Evolutionary conservation across 2,888 invertebrate genomes (phyloP), one percentile per base, ranked within the genome.

Genomic region (Oscheius sp.): DNA sequence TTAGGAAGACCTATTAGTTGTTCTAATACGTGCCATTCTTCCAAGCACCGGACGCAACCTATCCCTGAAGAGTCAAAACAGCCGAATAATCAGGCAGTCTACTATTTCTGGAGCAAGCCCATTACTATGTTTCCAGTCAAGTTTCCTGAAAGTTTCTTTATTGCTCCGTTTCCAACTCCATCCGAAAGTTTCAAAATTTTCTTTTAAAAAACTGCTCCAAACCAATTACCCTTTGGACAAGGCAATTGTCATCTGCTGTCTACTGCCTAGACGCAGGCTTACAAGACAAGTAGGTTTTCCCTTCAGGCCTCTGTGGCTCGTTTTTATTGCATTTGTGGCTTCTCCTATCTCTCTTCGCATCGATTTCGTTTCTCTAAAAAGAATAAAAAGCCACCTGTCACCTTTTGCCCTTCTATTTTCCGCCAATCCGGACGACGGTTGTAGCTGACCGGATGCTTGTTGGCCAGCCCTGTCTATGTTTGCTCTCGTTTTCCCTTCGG

Each of bases 361-460:
- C 21, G 55, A 32, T 9, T 32, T 13, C 29, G 2, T 21, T 55
- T 21, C 21, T 13, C 13, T 0, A 13, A 42, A 42, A 42, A 42
- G 4, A 3, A 42, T 7, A 5, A 7, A 42, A 42, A 42, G 42
- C 3, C 42, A 42, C 42, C 42, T 42, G 42, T 42, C 42, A 42
- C 42, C 42, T 42, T 42, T 42, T 42, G 42, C 42, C 42, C 42
- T 42, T 42, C 42, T 42, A 5, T 42, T 42, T 7, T 7, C 42
- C 42, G 7, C 13, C 21, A 21, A 21, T 21, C 9, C 29, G n/a
- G 29, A 55, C 55, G 29, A n/a, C 32, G 7, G 42, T 42, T 42
- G 3, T 42, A 42, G 42, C 55, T 55, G 55, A 68, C 68, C 68
- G 68, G 68, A 33, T 68, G 53, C 53, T 55, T 55, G 68, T 55